phyloP scores from a whole-genome alignment of 2,888 invertebrate genomes.

The Automeris io region DNA sequence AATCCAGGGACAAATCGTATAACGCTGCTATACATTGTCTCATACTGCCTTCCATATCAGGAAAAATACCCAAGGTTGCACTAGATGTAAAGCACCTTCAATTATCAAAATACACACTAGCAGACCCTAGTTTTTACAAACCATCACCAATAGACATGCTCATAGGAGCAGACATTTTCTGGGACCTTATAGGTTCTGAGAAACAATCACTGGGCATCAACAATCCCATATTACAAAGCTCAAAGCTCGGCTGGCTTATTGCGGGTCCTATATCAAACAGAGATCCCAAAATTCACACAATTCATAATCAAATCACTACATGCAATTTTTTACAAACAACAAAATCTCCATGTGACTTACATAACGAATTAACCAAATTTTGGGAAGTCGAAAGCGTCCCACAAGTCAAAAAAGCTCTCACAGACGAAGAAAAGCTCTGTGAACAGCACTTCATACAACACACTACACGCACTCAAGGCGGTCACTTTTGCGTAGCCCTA shows the following conservation, averaged over 20 bases:
- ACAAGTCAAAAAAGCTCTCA: conserved; percentile 7
- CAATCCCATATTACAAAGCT: conserved; percentile 9
- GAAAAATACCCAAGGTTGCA: not conserved
- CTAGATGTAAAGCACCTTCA: not conserved
- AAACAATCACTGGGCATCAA: conserved; percentile 6
- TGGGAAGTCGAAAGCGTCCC: conserved; percentile 14
- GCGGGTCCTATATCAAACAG: too few relatives aligned
- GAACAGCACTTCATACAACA: conserved; percentile 14
- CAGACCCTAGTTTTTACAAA: not conserved
- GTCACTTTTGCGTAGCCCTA: conserved; percentile 17
- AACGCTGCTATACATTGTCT: not conserved
- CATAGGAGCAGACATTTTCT: too few relatives aligned
- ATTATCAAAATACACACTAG: not conserved
- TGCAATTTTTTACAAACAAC: too few relatives aligned
- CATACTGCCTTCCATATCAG: not conserved
- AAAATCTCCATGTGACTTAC: too few relatives aligned
- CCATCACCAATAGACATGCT: not conserved
- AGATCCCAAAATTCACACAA: too few relatives aligned
- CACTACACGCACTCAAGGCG: conserved; percentile 10
- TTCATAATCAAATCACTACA: too few relatives aligned
- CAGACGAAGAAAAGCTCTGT: conserved; percentile 11
- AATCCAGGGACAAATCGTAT: too few relatives aligned
- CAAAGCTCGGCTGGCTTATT: conserved; percentile 14
- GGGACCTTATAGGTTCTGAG: too few relatives aligned
- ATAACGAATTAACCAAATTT: conserved; percentile 11